phyloP scores from a whole-genome alignment of 1,140 invertebrate genomes.

The Caerostris extrusa region DNA sequence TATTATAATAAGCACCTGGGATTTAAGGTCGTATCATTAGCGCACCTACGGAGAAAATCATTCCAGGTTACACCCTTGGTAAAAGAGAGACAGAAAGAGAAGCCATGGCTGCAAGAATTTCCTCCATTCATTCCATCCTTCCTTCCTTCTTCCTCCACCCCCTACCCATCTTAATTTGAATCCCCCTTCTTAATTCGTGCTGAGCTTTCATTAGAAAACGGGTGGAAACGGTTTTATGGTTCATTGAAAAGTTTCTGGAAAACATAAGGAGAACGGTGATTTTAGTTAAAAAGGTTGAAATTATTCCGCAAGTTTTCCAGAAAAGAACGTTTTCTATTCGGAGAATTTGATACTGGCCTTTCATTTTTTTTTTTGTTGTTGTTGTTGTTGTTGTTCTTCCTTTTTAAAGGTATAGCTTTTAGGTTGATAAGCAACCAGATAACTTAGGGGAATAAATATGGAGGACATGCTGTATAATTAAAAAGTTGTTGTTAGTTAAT shows the following conservation, averaged over 20 bases:
- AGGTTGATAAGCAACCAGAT: too few species aligned
- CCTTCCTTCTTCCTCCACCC: neutral
- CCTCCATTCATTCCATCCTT: neutral
- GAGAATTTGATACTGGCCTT: neutral
- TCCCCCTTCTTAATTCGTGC: constrained; percentile 36
- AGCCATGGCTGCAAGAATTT: neutral
- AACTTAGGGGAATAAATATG: too few species aligned
- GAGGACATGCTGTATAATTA: too few species aligned
- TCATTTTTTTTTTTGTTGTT: neutral
- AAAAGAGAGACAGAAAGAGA: neutral
- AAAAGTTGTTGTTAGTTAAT: too few species aligned
- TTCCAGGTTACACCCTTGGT: constrained; percentile 54
- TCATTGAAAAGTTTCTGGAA: neutral
- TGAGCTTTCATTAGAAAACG: constrained; percentile 46
- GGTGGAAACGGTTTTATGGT: constrained; percentile 24
- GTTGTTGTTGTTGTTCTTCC: too few species aligned
- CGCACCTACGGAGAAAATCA: constrained; percentile 39
- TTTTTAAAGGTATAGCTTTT: too few species aligned
- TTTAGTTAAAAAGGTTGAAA: constrained; percentile 9
- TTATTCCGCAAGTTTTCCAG: neutral
- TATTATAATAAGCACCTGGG: constrained; percentile 39
- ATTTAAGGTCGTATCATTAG: constrained; percentile 62
- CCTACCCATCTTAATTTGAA: constrained; percentile 1
- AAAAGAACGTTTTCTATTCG: neutral
- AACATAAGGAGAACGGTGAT: neutral